Base-by-base conservation (phyloP, 2,888 invertebrate genomes). In the Lacanobia wlatinum region DNA sequence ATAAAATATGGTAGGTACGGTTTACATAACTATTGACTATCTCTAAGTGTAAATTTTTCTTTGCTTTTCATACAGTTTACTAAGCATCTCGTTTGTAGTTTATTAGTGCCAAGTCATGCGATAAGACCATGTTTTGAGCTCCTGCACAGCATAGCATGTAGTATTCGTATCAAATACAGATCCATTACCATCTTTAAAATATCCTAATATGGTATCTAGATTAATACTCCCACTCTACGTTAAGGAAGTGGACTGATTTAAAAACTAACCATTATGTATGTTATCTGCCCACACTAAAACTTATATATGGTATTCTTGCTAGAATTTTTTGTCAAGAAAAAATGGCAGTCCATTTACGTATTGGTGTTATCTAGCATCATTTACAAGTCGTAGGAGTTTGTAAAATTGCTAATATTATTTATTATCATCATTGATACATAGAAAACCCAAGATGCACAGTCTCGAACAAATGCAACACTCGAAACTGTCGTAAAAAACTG, bases 211-310 rank as follows among this genome's bases (percentile, higher is more conserved):
- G 76, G 75, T 43, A 58, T 63, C 40, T 65, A 64, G 67, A 78
- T 70, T 68, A 61, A 81, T 78, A 56, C 56, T 64, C 56, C 73
- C 69, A 81, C 52, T 58, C 16, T 8, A 48, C 16, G 52, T 50
- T 50, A 59, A 65, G 80, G 80, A 80, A 78, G 67, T 70, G 62
- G 50, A 70, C 80, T 72, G 71, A 77, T 77, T 80, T 59, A 43
- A 61, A 60, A 67, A 58, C 58, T 43, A 23, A 43, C 23, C 21
- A n/a, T n/a, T n/a, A 53, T 62, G 53, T 63, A 70, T 63, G 66
- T 73, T 73, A 48, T 63, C 78, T 34, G 23, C 84, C 82, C 73
- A 83, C 83, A 55, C 52, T 9, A 10, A 14, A 23, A 34, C 72
- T 8, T 77, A 38, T 68, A 38, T 68, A 73, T 52, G 73, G 79